Evolutionary conservation across 2,113 vertebrate species (phyloP), one percentile per base, ranked within the genome.

Genomic region (Notothenia coriiceps): DNA sequence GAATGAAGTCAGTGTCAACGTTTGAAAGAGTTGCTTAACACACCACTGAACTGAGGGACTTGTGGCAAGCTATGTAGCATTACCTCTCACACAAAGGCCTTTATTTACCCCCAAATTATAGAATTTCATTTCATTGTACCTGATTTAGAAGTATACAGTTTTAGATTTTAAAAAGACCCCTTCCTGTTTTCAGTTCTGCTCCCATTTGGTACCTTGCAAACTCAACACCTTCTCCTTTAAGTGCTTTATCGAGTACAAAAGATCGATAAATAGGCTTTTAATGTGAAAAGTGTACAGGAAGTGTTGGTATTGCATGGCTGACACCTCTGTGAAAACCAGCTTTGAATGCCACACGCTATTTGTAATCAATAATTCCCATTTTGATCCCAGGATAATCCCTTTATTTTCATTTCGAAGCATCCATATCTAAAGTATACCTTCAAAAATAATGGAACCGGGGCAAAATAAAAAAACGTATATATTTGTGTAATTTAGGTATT

Each of bases 1-100:
- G 35, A 61, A 46, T 60, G 54, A 59, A 70, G 57, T 57, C 40
- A 22, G 57, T 57, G 68, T 70, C 43, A 33, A 29, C 25, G 54
- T 56, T 18, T 47, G 68, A 29, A 70, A 17, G 54, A 46, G 40
- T 47, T 13, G 15, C 51, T 15, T 25, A 56, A n/a, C 7, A 33
- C 47, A 13, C n/a, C 52, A 60, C n/a, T 51, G 12, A 15, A 40
- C 54, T 43, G 9, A 9, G 14, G 20, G 11, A 15, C 56, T 14
- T 44, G 1, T 4, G 25, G 20, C 6, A 56, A 7, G 15, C 22
- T 14, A 6, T 22, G 33, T 56, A 29, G 20, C 20, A 43, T 33
- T 47, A 56, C 46, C 29, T 14, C 40, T 56, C 22, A 33, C 10
- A 14, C 4, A 50, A 2, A 35, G 18, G 44, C 5, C 10, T 43